Evolutionary conservation across 1,140 invertebrate genomes (phyloP).

Genomic region (Drosophila azteca): DNA sequence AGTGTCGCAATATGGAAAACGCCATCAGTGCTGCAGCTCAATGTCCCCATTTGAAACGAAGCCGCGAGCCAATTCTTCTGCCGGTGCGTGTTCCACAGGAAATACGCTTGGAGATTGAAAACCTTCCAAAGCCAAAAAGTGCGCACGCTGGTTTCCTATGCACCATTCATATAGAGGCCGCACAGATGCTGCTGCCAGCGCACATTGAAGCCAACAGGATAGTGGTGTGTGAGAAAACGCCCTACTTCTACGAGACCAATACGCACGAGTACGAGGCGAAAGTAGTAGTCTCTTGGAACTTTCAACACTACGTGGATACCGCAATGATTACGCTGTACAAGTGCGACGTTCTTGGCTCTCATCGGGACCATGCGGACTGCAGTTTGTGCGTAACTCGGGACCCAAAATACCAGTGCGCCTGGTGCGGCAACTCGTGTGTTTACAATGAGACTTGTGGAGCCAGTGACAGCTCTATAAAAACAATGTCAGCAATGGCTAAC

Average conservation of each 20-base stretch:
- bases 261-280: slow-evolving; percentile 94
- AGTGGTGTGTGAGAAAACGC: slow-evolving; percentile 95
- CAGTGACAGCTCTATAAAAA: slow-evolving; percentile 4
- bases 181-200: slow-evolving; percentile 94
- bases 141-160: slow-evolving; percentile 95
- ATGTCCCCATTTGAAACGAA: slow-evolving; percentile 92
- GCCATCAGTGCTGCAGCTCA: slow-evolving; percentile 93
- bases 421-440: slow-evolving; percentile 94
- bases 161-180: slow-evolving; percentile 94
- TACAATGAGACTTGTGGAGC: slow-evolving; percentile 91
- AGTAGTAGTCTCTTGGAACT: slow-evolving; percentile 96
- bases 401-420: slow-evolving; percentile 94
- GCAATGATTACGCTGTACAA: slow-evolving; percentile 96
- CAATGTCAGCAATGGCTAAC: slow-evolving; percentile 47
- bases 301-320: slow-evolving; percentile 95
- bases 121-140: slow-evolving; percentile 93
- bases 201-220: slow-evolving; percentile 91
- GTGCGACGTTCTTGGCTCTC: slow-evolving; percentile 96
- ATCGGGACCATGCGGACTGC: slow-evolving; percentile 96
- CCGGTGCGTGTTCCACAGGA: slow-evolving; percentile 95
- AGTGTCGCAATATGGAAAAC: slow-evolving; percentile 89
- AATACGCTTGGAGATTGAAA: slow-evolving; percentile 94
- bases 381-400: slow-evolving; percentile 96
- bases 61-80: slow-evolving; percentile 88
- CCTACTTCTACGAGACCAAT: slow-evolving; percentile 94